Conservation (phyloP, 2,888 invertebrate species). For the Melitaea athalia region DNA sequence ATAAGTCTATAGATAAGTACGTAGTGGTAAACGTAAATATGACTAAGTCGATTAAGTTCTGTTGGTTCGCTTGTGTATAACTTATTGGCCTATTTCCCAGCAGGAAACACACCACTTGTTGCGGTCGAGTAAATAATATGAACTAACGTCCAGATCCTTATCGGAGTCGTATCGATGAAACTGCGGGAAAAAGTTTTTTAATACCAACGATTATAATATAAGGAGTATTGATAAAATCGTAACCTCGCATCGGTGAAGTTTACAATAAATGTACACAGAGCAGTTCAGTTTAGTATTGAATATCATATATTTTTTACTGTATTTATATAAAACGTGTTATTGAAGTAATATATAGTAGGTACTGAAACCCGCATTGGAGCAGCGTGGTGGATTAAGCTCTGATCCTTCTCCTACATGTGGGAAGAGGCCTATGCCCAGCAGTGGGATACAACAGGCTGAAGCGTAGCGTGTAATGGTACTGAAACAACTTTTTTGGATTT, state of each 20-base stretch:
- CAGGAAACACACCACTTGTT: slow-evolving; percentile 61
- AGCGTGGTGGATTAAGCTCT: too few relatives aligned
- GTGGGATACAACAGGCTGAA: too few relatives aligned
- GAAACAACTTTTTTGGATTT: too few relatives aligned
- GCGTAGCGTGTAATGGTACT: too few relatives aligned
- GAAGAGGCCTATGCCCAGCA: too few relatives aligned
- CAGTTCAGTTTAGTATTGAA: not conserved
- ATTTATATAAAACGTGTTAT: too few relatives aligned
- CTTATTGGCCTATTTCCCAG: slow-evolving; percentile 38
- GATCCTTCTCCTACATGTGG: too few relatives aligned
- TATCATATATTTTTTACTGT: too few relatives aligned
- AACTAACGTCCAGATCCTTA: slow-evolving; percentile 43
- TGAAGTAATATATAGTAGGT: too few relatives aligned
- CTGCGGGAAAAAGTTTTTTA: slow-evolving; percentile 21
- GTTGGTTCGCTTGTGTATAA: slow-evolving; percentile 7
- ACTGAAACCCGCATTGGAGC: too few relatives aligned
- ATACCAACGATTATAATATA: not conserved
- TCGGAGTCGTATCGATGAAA: slow-evolving; percentile 46
- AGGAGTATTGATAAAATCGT: slow-evolving; percentile 1
- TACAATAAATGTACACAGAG: not conserved
- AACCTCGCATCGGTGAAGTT: not conserved
- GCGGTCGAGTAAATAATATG: slow-evolving; percentile 46
- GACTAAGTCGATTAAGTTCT: slow-evolving; percentile 1
- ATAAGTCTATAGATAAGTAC: too few relatives aligned
- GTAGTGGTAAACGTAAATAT: not conserved